Conservation (phyloP, 2,888 invertebrate species). For the Volucella zonaria region DNA sequence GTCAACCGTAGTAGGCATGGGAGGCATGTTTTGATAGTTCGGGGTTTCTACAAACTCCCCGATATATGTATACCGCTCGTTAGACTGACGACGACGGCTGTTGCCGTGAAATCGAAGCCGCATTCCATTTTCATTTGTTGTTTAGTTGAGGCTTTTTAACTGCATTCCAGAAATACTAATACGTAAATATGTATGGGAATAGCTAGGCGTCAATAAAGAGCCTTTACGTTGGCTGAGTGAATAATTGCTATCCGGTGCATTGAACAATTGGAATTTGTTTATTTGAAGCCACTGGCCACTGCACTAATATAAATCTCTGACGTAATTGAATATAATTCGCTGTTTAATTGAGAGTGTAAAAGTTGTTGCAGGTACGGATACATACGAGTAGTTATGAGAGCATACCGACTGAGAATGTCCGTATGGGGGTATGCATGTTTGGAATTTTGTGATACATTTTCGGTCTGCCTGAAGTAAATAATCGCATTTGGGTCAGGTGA, state of each 20-base stretch:
- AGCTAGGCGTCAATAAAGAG: neutral
- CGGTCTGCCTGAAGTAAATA: too few relatives aligned
- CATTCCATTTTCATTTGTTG: constrained; percentile 32
- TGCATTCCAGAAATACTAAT: too few relatives aligned
- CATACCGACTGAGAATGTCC: neutral
- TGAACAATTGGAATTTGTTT: constrained; percentile 61
- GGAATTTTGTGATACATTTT: too few relatives aligned
- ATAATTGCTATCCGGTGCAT: constrained; percentile 53
- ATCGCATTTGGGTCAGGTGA: too few relatives aligned
- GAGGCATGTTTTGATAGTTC: constrained; percentile 45
- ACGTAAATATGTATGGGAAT: neutral
- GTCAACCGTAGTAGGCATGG: constrained; percentile 47
- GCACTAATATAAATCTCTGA: constrained; percentile 56
- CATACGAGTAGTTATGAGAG: neutral
- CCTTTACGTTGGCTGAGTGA: neutral
- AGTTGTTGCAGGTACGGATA: constrained; percentile 41
- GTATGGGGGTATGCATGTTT: neutral
- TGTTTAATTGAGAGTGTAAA: constrained; percentile 55
- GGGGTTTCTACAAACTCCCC: constrained; percentile 17
- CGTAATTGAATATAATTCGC: constrained; percentile 62
- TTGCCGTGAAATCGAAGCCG: constrained; percentile 40
- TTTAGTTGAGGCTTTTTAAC: neutral
- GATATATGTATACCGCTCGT: constrained; percentile 2
- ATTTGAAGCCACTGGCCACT: constrained; percentile 22
- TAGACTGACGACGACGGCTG: constrained; percentile 43